Evolutionary conservation across 2,888 invertebrate species (phyloP), one percentile per base, ranked within the genome.

Genomic region (Taphrorychus bicolor): DNA sequence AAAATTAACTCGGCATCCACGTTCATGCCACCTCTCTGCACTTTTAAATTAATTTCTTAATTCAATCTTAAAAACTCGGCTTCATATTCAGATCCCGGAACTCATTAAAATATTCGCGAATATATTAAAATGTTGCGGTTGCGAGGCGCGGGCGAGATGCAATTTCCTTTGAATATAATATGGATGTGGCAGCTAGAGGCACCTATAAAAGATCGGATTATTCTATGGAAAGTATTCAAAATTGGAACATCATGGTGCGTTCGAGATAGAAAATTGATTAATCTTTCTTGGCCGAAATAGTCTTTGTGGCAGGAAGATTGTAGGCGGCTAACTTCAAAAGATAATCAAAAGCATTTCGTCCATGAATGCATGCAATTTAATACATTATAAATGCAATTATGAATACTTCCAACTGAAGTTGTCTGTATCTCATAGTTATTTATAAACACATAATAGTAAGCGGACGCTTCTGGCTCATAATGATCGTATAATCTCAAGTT

Each of bases 401-500:
- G n/a, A n/a, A n/a, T n/a, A n/a, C n/a, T n/a, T n/a, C n/a, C n/a
- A n/a, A n/a, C n/a, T n/a, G n/a, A n/a, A n/a, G n/a, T n/a, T n/a
- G n/a, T n/a, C n/a, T n/a, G n/a, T n/a, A n/a, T n/a, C n/a, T n/a
- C n/a, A n/a, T n/a, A n/a, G n/a, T n/a, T n/a, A n/a, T n/a, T n/a
- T n/a, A n/a, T n/a, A n/a, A n/a, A n/a, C n/a, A n/a, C n/a, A n/a
- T n/a, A n/a, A n/a, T n/a, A n/a, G n/a, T n/a, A n/a, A n/a, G n/a
- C n/a, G n/a, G n/a, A n/a, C n/a, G n/a, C n/a, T n/a, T n/a, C n/a
- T n/a, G n/a, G n/a, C n/a, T n/a, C n/a, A 32, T 32, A 32, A 32
- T 32, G 32, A 32, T 11, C 32, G 32, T 32, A 51, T 51, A 18
- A 51, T 7, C 7, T 45, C 45, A 16, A 62, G 63, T 63, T 57